Percentiles rank a stretch among this genome's conserved stretches.
Conservation (phyloP, 2,113 vertebrate species). For the Gambusia affinis region DNA sequence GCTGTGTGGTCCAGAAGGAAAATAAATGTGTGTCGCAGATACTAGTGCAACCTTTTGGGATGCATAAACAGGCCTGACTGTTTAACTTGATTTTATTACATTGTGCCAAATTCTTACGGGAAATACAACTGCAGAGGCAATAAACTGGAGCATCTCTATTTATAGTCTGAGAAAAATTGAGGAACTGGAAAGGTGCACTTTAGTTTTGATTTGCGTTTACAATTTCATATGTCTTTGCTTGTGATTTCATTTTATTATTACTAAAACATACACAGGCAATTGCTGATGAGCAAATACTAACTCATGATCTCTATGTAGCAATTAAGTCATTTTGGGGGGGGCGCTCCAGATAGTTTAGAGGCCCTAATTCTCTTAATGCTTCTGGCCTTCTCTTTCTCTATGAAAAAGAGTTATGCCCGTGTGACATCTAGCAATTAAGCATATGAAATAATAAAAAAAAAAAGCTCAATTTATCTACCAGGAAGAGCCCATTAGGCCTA, state of each 20-base stretch:
- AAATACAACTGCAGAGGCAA: not conserved
- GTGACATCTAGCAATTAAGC: not conserved
- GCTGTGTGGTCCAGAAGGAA: conserved; percentile 14
- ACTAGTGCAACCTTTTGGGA: conserved; percentile 13
- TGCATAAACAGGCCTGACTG: conserved; percentile 10
- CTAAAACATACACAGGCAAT: not conserved
- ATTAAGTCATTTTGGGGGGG: no score
- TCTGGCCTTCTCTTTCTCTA: not conserved
- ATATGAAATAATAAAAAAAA: not conserved
- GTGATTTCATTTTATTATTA: no score
- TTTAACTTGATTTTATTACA: not conserved
- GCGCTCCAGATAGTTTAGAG: no score
- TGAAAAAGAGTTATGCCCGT: not conserved
- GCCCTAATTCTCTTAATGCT: not conserved
- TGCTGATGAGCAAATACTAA: not conserved
- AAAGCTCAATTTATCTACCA: not conserved
- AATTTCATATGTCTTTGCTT: no score
- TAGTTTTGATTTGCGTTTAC: not conserved
- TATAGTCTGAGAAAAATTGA: not conserved
- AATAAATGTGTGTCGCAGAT: conserved; percentile 30
- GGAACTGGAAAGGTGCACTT: not conserved
- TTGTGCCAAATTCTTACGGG: not conserved
- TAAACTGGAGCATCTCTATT: not conserved
- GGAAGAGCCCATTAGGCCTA: conserved; percentile 41
- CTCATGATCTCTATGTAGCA: not conserved